Evolutionary conservation across 1,140 invertebrate genomes (phyloP), one percentile per base, ranked within the genome.

Genomic region (Laupala kohalensis): DNA sequence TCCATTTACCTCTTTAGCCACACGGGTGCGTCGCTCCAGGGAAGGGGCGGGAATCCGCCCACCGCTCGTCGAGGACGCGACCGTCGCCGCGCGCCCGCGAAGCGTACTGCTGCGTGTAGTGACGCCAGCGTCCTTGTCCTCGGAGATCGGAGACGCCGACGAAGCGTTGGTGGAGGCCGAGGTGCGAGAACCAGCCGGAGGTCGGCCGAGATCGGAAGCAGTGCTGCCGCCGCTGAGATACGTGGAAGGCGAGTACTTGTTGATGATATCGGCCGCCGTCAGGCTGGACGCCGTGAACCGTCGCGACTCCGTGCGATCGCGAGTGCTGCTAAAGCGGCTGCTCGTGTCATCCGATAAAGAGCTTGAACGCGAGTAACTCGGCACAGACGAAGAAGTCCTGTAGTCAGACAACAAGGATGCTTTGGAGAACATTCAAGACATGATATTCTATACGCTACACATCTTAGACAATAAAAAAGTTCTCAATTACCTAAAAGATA

Each of bases 331-430:
- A n/a, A 66, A 66, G 64, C 64, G 64, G 69, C 27, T 70, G 6
- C 69, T 29, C 15, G 69, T 29, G 37, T 70, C 69, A 26, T 70
- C 69, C 4, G 69, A 70, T 12, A 70, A 37, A 19, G 69, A 70
- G 37, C 69, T 37, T 5, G 27, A 23, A 37, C 37, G 69, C 15
- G 69, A 63, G 69, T 62, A 70, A 29, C 67, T 25, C n/a, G 64
- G 19, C 19, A 64, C 64, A 6, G 19, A 64, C n/a, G 64, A 64
- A 6, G 64, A 19, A 6, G 64, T 64, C 64, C 64, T 64, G 64
- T 23, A 6, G 19, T 6, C 19, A 23, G 19, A n/a, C n/a, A n/a
- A n/a, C n/a, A n/a, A n/a, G n/a, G n/a, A n/a, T n/a, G n/a, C 64
- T 64, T 25, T 9, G 64, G n/a, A 64, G 5, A n/a, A n/a, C n/a